Percentiles rank a stretch among this genome's conserved stretches.
These are phyloP conservation scores for Aphelocoma californica DNA, from an alignment of 2,797 vertebrate genomes.

Conservation along the genomic window DNA sequence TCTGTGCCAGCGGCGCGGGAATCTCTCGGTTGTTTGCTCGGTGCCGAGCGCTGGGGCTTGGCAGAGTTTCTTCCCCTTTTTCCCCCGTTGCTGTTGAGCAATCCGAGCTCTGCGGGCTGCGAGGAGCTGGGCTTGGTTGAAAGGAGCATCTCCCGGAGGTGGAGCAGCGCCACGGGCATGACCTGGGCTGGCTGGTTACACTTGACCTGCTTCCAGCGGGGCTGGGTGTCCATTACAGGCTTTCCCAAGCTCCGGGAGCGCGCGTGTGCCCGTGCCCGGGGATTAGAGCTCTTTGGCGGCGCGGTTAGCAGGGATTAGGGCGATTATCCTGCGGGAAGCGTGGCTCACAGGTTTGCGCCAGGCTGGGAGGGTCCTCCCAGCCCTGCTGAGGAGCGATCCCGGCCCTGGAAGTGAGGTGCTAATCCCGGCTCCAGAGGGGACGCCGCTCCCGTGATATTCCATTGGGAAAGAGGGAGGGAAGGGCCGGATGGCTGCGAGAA, in stretches of 20 bases:
- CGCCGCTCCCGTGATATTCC: fast-evolving
- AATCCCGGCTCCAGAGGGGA: not conserved
- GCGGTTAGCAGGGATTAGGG: conserved; percentile 31
- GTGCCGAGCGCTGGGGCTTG: not conserved
- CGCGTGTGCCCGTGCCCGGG: not conserved
- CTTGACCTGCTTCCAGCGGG: not conserved
- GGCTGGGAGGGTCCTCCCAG: not conserved
- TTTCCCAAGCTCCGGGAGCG: not conserved
- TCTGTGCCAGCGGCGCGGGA: not conserved
- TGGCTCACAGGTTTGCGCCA: not conserved
- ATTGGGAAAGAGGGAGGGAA: not conserved
- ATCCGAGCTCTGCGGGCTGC: not conserved
- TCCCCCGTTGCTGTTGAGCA: not conserved
- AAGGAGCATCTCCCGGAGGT: not conserved
- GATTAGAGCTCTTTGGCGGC: conserved; percentile 46
- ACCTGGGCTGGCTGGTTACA: not conserved
- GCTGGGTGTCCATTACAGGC: conserved; percentile 8
- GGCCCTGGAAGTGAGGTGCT: not conserved
- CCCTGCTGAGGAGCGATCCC: not conserved
- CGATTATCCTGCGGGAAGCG: not conserved
- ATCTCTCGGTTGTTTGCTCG: not conserved
- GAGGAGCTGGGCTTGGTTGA: not conserved
- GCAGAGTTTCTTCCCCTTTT: fast-evolving
- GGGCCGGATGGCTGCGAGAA: not conserved
- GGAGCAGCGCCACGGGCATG: not conserved